phyloP scores from a whole-genome alignment of 1,140 invertebrate genomes.

The Aethina tumida region DNA sequence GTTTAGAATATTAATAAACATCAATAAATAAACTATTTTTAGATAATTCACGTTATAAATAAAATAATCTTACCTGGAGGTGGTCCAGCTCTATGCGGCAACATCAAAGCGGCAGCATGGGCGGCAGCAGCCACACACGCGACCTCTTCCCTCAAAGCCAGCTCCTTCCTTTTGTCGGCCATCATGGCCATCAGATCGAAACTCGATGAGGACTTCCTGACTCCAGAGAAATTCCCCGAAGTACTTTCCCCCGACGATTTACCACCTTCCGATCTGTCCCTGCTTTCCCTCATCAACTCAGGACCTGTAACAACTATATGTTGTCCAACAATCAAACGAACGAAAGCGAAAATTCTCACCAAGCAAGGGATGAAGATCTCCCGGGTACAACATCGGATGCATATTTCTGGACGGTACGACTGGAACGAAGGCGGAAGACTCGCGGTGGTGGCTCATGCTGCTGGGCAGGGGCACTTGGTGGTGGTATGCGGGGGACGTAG shows the following conservation, averaged over 20 bases:
- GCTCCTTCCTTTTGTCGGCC: constrained; percentile 74
- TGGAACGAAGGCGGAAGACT: constrained; percentile 72
- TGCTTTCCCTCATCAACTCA: constrained; percentile 42
- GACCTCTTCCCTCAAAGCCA: constrained; percentile 57
- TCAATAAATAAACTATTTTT: too few relatives aligned
- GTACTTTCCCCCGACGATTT: constrained; percentile 34
- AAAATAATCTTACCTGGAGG: constrained; percentile 22
- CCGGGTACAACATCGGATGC: constrained; percentile 52
- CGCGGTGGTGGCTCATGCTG: constrained; percentile 51
- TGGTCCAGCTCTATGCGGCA: constrained; percentile 39
- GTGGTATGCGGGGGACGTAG: constrained; percentile 58
- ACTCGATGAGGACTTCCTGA: constrained; percentile 45
- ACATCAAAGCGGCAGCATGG: constrained; percentile 40
- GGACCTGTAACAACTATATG: too few relatives aligned
- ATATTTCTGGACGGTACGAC: constrained; percentile 68
- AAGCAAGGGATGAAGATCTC: constrained; percentile 51
- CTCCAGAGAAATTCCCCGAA: constrained; percentile 11
- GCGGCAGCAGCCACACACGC: constrained; percentile 36
- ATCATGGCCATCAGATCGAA: constrained; percentile 79
- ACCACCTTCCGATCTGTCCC: constrained; percentile 42
- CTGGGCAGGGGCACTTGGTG: constrained; percentile 44
- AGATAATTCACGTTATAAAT: too few relatives aligned
- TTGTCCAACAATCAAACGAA: too few relatives aligned
- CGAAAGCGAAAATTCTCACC: too few relatives aligned
- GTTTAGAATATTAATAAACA: too few relatives aligned